phyloP scores from a whole-genome alignment of 2,797 vertebrate genomes.

The Lerista edwardsae region DNA sequence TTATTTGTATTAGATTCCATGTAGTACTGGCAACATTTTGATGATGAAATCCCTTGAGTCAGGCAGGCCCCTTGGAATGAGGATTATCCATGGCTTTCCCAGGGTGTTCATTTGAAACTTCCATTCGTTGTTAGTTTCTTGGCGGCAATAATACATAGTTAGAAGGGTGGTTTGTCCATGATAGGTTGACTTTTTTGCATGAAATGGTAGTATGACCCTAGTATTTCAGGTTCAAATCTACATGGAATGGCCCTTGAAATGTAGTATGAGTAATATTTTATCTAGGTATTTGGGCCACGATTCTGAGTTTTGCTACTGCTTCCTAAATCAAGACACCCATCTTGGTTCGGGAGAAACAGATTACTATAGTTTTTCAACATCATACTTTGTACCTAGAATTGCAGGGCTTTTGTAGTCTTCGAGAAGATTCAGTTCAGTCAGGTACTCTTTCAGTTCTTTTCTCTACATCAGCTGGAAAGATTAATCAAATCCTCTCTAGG shows the following conservation, averaged over 20 bases:
- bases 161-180: not conserved
- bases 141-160: not conserved
- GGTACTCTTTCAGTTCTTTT: constrained; percentile 40
- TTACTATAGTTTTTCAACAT: constrained; percentile 64
- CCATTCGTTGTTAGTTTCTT: not conserved
- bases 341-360: constrained; percentile 63
- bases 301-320: constrained; percentile 16
- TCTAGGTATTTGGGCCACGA: constrained; percentile 4
- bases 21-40: not conserved
- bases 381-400: constrained; percentile 62
- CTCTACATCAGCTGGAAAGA: constrained; percentile 58
- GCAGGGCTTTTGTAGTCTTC: constrained; percentile 64
- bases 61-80: not conserved
- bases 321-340: constrained; percentile 43
- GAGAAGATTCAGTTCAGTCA: constrained; percentile 53
- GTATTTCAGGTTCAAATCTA: constrained; percentile 47
- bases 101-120: not conserved
- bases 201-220: not conserved
- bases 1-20: not conserved
- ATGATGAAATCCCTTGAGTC: not conserved
- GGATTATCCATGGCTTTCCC: not conserved
- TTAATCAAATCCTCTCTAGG: constrained; percentile 47
- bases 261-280: not conserved
- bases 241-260: constrained; percentile 36
- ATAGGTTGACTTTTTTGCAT: not conserved